Evolutionary conservation across 1,140 invertebrate genomes (phyloP), one percentile per base, ranked within the genome.

Genomic region (Drosophila watanabei): DNA sequence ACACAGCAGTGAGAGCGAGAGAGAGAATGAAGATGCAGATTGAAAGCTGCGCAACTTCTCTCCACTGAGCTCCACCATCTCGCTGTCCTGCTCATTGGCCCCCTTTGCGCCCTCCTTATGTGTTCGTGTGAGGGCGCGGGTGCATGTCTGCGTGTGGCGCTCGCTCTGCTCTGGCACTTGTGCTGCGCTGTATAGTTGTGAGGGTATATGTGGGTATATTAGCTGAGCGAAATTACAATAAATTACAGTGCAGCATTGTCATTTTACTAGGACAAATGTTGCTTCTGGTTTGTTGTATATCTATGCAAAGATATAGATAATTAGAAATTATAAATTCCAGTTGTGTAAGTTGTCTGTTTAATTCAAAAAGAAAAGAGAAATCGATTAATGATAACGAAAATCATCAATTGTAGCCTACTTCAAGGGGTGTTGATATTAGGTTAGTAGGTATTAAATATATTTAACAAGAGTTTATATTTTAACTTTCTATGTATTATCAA

Each of bases 121-220:
- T 66, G 52, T 83, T 62, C n/a, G 41, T 77, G 54, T 66, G 56
- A 32, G 33, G 51, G 43, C 66, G 48, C 60, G 49, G 46, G 41
- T 75, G 54, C 45, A 59, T 71, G 76, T 82, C 57, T 89, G 81
- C 78, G 86, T 89, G 86, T 90, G 85, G 86, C 85, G 85, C 85
- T 88, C 87, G 81, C 78, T 82, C 70, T 69, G 75, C 85, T 79
- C 70, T 76, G 70, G 70, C 85, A 85, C 86, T 88, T 84, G 81
- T 79, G 75, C 59, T 79, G 51, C 37, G 51, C 43, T 57, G 16
- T 18, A 35, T 10, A n/a, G 20, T 28, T 13, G 6, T 2, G 11
- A 37, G 52, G 52, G 52, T 56, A 56, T 24, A 5, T 0, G 0
- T 6, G 48, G 52, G 62, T 32, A 49, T 48, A 51, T 46, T 0